phyloP scores from a whole-genome alignment of 2,888 invertebrate species.

The Plagiodera versicolora region DNA sequence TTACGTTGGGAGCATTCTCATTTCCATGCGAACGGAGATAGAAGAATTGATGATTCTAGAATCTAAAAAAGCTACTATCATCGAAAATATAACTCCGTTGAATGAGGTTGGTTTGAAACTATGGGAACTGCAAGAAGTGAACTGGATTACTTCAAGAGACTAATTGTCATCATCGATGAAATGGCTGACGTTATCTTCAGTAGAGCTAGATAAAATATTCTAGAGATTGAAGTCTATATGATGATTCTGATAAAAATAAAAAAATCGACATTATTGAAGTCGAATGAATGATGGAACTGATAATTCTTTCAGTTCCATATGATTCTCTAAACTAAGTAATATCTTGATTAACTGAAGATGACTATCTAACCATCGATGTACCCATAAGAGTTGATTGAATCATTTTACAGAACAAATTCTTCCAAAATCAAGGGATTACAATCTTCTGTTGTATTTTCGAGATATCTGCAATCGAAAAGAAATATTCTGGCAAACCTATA shows the following conservation, averaged over 20 bases:
- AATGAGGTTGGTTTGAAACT: conserved; percentile 29
- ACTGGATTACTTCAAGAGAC: too few relatives aligned
- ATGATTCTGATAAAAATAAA: too few relatives aligned
- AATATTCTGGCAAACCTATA: conserved; percentile 59
- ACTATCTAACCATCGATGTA: neutral
- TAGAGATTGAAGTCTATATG: too few relatives aligned
- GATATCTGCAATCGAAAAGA: conserved; percentile 67
- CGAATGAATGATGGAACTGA: too few relatives aligned
- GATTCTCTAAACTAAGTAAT: too few relatives aligned
- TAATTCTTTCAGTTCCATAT: too few relatives aligned
- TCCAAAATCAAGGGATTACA: conserved; percentile 65
- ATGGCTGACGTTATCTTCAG: too few relatives aligned
- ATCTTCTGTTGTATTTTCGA: conserved; percentile 68
- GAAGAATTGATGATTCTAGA: conserved; percentile 22
- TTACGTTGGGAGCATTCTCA: conserved; percentile 71
- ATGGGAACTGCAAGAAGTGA: too few relatives aligned
- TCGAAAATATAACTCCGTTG: conserved; percentile 47
- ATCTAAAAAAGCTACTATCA: conserved; percentile 24
- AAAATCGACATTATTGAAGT: too few relatives aligned
- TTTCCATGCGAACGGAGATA: conserved; percentile 72
- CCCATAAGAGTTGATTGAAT: neutral
- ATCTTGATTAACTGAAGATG: neutral
- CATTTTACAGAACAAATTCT: conserved; percentile 59
- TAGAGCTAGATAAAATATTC: too few relatives aligned
- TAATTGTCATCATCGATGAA: too few relatives aligned